Evolutionary conservation across 1,140 invertebrate genomes (phyloP), one percentile per base, ranked within the genome.

Genomic region (Drosophila burlai): DNA sequence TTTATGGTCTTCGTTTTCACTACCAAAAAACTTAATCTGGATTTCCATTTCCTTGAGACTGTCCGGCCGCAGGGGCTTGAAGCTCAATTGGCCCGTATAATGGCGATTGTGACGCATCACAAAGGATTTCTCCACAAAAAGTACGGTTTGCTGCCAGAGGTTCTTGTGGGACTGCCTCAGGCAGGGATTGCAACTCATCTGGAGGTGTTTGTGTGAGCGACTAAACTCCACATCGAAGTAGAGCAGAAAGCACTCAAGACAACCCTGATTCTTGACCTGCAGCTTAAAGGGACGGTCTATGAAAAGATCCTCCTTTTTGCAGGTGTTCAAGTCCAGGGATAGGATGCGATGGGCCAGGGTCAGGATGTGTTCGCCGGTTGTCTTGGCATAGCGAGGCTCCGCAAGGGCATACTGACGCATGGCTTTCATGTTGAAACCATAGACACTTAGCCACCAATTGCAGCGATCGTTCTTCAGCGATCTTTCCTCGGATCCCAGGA

Each of bases 311-410:
- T 61, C 38, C 5, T 38, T 9, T 0, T 15, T 31, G 5, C 57
- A 78, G 0, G 11, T 81, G 2, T 43, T 65, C 40, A 92, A 50
- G 52, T 92, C 67, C 18, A 92, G 9, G 3, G 3, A 24, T 9
- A 89, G 16, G 2, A 89, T 36, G 3, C 64, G 21, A 13, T 84
- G 77, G 2, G 81, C 74, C 18, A 72, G 87, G 8, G 83, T 94
- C 0, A 85, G 54, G 18, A 97, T 95, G 93, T 97, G 97, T 91
- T 99, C 98, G 1, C 97, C 97, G 94, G 99, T 97, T 3, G 99
- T 98, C 38, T 98, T 96, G 93, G 99, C 98, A 1, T 99, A 69
- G 0, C 78, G 67, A 4, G 81, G 81, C 54, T 89, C 84, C 8
- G 84, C 59, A 13, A 89, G 16, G 0, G 84, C 15, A 46, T 73